Evolutionary conservation across 2,113 vertebrate species (phyloP).

Genomic region (Danionella cerebrum): DNA sequence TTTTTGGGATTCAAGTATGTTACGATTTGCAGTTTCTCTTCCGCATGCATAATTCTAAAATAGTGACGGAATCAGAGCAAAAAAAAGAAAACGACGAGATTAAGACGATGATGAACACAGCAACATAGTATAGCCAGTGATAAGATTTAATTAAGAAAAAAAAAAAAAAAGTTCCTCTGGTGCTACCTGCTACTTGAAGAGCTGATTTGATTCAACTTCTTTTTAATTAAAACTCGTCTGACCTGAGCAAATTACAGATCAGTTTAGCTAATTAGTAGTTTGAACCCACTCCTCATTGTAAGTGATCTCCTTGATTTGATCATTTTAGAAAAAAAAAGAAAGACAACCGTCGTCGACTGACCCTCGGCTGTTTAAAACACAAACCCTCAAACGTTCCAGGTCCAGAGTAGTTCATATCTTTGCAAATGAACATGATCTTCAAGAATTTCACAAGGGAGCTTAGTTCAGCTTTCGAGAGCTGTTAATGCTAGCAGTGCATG

Average conservation of each 20-base stretch:
- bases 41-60: not conserved
- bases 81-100: slow-evolving; percentile 8
- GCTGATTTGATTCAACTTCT: slow-evolving; percentile 51
- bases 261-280: slow-evolving; percentile 61
- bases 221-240: slow-evolving; percentile 64
- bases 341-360: not conserved
- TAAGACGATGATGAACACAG: slow-evolving; percentile 50
- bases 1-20: not conserved
- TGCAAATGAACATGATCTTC: too few species aligned
- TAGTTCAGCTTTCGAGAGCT: too few species aligned
- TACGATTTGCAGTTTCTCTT: not conserved
- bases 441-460: too few species aligned
- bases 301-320: slow-evolving; percentile 7
- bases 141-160: slow-evolving; percentile 69
- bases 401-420: too few species aligned
- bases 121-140: slow-evolving; percentile 56
- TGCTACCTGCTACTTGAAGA: slow-evolving; percentile 43
- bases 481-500: too few species aligned
- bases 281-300: not conserved
- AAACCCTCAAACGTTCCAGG: not conserved
- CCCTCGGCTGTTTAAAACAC: not conserved
- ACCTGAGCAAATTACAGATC: slow-evolving; percentile 63
- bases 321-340: not conserved
- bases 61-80: not conserved
- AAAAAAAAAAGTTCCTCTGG: slow-evolving; percentile 47